A percentile compares a stretch with the other conserved stretches of the same genome.
phyloP scores from a whole-genome alignment of 2,888 invertebrate genomes.

The Drosophila cognata region DNA sequence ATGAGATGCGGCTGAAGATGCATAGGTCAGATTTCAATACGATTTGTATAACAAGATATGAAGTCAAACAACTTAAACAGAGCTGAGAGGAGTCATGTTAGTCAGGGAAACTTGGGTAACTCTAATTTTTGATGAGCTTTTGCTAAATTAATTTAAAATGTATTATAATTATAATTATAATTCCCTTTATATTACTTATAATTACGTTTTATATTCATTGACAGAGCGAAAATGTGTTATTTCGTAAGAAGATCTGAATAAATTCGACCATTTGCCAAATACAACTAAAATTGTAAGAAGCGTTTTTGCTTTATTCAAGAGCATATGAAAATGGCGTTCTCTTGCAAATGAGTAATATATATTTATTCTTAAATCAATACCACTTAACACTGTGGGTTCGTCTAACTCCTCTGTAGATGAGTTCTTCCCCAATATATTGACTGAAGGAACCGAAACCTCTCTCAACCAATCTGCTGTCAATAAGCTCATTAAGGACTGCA shows the following conservation, averaged over 20 bases:
- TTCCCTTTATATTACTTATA: not conserved
- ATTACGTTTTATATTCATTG: not conserved
- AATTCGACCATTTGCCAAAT: not conserved
- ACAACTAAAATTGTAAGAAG: not conserved
- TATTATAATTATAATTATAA: not conserved
- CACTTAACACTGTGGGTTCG: not conserved
- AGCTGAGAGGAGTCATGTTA: not conserved
- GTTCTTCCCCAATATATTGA: not conserved
- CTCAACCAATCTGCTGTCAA: constrained; percentile 30
- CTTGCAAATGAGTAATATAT: not conserved
- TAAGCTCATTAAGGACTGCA: constrained; percentile 66
- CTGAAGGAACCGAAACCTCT: not conserved
- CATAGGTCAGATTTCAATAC: constrained; percentile 28
- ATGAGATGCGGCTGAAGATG: not conserved
- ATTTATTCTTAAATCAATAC: not conserved
- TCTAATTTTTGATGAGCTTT: no score
- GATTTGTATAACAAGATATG: not conserved
- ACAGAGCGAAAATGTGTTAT: not conserved
- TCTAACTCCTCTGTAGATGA: not conserved
- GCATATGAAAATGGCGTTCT: not conserved
- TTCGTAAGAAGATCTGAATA: not conserved
- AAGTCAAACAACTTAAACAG: not conserved
- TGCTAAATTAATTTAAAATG: not conserved
- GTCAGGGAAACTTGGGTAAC: not conserved
- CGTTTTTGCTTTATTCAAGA: not conserved